Percentiles rank a stretch among this genome's conserved stretches.
These are phyloP conservation scores for Syrrhaptes paradoxus DNA, from an alignment of 2,113 vertebrate species.

Conservation along the genomic window DNA sequence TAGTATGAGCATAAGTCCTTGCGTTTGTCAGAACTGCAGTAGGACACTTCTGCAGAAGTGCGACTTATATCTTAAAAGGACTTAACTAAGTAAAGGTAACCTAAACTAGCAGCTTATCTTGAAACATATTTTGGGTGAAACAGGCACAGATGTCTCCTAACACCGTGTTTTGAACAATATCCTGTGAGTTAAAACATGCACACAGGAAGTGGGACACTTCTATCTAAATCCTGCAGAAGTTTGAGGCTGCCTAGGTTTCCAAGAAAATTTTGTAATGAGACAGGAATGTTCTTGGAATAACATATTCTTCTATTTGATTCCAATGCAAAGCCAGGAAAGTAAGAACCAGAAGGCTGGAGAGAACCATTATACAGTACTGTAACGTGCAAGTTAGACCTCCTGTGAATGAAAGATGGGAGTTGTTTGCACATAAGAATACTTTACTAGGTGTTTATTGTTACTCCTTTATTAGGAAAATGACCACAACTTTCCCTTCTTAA, in stretches of 20 bases:
- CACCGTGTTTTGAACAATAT: not conserved
- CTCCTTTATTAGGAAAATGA: not conserved
- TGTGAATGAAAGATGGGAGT: not conserved
- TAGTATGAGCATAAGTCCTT: not conserved
- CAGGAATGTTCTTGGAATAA: not conserved
- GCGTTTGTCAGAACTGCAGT: not conserved
- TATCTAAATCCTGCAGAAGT: not conserved
- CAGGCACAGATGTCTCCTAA: not conserved
- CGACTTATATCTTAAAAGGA: not conserved
- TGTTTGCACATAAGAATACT: not conserved
- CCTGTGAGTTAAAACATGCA: not conserved
- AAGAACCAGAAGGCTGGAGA: not conserved
- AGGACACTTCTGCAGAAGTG: not conserved
- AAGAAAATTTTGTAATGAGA: not conserved
- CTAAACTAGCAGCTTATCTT: not conserved
- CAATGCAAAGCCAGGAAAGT: not conserved
- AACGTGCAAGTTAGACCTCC: not conserved
- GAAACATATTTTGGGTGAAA: not conserved
- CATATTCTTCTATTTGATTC: not conserved
- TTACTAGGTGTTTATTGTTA: not conserved
- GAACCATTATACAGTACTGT: not conserved
- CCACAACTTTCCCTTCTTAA: not conserved
- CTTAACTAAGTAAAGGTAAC: not conserved
- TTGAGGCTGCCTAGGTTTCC: not conserved
- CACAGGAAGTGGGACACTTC: not conserved